A percentile compares a stretch with the other conserved stretches of the same genome.
phyloP scores from a whole-genome alignment of 1,140 invertebrate genomes.

The Hermetia illucens region DNA sequence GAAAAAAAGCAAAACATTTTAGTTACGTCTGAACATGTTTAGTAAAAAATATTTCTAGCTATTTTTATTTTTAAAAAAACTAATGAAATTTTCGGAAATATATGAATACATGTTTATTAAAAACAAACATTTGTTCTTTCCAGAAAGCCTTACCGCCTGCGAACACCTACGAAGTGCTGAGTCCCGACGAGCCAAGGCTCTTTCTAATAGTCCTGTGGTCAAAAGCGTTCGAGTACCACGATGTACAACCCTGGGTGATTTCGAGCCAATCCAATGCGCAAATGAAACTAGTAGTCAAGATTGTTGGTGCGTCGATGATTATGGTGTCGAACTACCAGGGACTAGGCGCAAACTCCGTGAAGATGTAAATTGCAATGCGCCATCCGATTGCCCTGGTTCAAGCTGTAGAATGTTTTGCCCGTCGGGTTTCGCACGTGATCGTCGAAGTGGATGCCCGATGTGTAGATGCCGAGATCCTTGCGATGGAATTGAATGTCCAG shows the following conservation, averaged over 20 bases:
- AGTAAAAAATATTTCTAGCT: neutral
- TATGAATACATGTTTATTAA: neutral
- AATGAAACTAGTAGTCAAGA: conserved; percentile 41
- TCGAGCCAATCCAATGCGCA: conserved; percentile 61
- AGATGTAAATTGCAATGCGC: conserved; percentile 55
- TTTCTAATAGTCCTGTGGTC: conserved; percentile 24
- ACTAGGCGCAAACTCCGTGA: conserved; percentile 48
- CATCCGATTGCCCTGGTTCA: conserved; percentile 53
- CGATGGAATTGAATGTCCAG: conserved; percentile 55
- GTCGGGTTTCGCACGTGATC: conserved; percentile 53
- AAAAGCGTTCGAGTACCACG: conserved; percentile 45
- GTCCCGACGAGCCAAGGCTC: conserved; percentile 41
- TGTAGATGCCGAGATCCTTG: conserved; percentile 74
- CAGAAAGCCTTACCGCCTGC: conserved; percentile 43
- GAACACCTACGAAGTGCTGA: conserved; percentile 48
- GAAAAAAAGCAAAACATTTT: neutral
- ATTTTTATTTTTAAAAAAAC: neutral
- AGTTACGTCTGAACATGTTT: neutral
- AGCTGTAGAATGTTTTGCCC: conserved; percentile 80
- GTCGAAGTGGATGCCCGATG: conserved; percentile 49
- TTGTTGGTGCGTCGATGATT: conserved; percentile 70
- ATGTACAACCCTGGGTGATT: conserved; percentile 53
- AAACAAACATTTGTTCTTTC: conserved; percentile 6
- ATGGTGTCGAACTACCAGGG: conserved; percentile 61
- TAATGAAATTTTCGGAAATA: neutral